These are phyloP conservation scores for Vanessa tameamea DNA, from an alignment of 1,140 invertebrate genomes.

Conservation along the genomic window DNA sequence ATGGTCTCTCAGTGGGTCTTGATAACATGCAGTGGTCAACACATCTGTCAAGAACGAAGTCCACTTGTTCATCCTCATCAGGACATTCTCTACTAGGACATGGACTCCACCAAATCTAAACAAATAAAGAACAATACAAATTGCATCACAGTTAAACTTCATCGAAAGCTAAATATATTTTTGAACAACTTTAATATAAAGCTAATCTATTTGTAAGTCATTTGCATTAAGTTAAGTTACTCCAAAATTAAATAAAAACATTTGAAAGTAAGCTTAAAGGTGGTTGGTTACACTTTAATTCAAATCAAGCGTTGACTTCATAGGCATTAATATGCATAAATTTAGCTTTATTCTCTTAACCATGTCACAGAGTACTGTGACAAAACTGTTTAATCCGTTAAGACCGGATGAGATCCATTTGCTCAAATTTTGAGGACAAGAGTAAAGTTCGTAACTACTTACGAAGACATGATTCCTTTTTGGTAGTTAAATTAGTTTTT, in stretches of 20 bases:
- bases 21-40: constrained; percentile 85
- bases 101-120: constrained; percentile 88
- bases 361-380: constrained; percentile 70
- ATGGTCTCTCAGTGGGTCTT: constrained; percentile 61
- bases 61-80: constrained; percentile 84
- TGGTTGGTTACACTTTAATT: no score
- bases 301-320: not conserved
- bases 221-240: not conserved
- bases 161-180: not conserved
- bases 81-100: constrained; percentile 88
- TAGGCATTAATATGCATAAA: constrained; percentile 48
- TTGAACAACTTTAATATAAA: no score
- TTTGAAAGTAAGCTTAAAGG: not conserved
- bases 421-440: constrained; percentile 78
- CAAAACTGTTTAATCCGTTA: constrained; percentile 76
- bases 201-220: not conserved
- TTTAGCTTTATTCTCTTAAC: constrained; percentile 66
- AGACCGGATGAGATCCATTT: constrained; percentile 79
- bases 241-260: not conserved
- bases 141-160: not conserved
- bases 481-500: constrained; percentile 6
- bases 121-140: not conserved
- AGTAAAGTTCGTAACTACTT: constrained; percentile 60
- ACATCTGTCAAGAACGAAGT: constrained; percentile 85
- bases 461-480: constrained; percentile 43